Percentiles rank a stretch among this genome's conserved stretches.
Evolutionary conservation across 2,113 vertebrate species (phyloP).

Genomic region (Tenrec ecaudatus): DNA sequence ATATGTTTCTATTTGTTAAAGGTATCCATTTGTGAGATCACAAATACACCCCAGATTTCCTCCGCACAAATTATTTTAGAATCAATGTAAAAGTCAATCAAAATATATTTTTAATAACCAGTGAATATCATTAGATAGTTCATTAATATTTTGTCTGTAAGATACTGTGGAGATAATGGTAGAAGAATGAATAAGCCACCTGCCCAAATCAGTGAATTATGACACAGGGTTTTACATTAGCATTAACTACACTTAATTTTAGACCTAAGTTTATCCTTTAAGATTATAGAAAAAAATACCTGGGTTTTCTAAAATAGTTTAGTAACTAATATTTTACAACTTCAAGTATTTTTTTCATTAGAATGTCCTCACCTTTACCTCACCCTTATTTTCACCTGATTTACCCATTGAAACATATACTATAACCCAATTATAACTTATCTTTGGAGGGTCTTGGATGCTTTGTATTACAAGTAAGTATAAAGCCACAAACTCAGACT

Average conservation of each 20-base stretch:
- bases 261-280: not conserved
- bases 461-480: not conserved
- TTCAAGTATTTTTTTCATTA: not conserved
- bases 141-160: not conserved
- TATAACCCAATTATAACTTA: not conserved
- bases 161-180: not conserved
- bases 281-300: not conserved
- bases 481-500: not conserved
- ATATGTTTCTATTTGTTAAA: too few relatives aligned
- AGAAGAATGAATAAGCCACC: not conserved
- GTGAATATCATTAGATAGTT: not conserved
- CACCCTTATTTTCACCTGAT: not conserved
- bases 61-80: conserved; percentile 8
- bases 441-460: not conserved
- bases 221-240: not conserved
- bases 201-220: not conserved
- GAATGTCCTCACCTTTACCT: not conserved
- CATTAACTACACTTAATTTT: not conserved
- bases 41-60: not conserved
- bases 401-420: not conserved
- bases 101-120: not conserved
- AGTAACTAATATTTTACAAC: not conserved
- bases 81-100: not conserved
- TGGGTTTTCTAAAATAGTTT: not conserved
- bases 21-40: too few relatives aligned